Base-by-base conservation (phyloP, 2,888 invertebrate genomes). In the Fragum fragum region DNA sequence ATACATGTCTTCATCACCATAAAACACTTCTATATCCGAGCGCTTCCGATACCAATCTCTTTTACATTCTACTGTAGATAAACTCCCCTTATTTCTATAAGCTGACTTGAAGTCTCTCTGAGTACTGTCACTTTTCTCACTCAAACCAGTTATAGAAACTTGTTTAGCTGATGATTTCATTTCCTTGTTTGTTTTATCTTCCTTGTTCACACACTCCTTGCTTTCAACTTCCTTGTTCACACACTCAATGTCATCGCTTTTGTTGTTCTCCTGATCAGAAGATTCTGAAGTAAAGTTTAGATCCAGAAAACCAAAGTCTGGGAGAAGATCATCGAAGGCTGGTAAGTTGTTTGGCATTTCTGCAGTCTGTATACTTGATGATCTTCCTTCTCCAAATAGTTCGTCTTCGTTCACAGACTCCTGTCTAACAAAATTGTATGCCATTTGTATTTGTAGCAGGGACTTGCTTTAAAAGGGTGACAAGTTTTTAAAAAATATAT, bases 331-430 rank as follows among this genome's bases (percentile, higher is more conserved):
- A 5, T 57, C 57, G 23, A 57, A 47, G 5, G 14, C 5, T 47
- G 47, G 47, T 47, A 47, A 9, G 47, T 47, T 47, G n/a, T 47
- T 47, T 47, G n/a, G 2, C 47, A 5, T 16, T 16, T 14, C 2
- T 47, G 47, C 47, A 9, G 47, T 14, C 5, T 5, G 47, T 47
- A 47, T 3, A 47, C 47, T 47, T 14, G 47, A 47, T 14, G 47
- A 39, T 23, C 66, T 66, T 7, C 66, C 66, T 42, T 26, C 66
- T 11, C 66, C 66, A 66, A 66, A 66, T n/a, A 66, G 36, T n/a
- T 66, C 66, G 14, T 66, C 66, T n/a, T 66, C 66, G 6, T 1
- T 66, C 23, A 66, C 66, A 21, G 66, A 66, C 18, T 66, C 66
- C 32, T 66, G 66, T 32, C 42, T 39, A 9, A 6, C 42, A 66